These are phyloP conservation scores for Ia io DNA, from an alignment of 2,113 vertebrate genomes.

Conservation along the genomic window DNA sequence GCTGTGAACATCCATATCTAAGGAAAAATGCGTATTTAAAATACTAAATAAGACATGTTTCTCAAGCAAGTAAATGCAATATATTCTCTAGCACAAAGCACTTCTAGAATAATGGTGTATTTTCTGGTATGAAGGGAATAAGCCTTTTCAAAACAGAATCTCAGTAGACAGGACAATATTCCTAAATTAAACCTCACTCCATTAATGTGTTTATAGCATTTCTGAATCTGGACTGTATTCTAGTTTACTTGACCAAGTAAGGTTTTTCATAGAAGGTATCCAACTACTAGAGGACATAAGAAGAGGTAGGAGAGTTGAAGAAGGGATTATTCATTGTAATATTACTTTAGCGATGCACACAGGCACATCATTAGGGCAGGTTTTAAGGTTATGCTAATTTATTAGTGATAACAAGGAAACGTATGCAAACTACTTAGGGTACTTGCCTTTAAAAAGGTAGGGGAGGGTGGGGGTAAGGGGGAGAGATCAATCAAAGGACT, in stretches of 20 bases:
- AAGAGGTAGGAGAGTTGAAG: background rate
- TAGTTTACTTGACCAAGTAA: background rate
- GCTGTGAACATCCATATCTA: background rate
- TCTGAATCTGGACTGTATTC: background rate
- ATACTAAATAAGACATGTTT: background rate
- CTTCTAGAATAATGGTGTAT: background rate
- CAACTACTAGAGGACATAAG: background rate
- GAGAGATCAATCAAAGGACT: no score
- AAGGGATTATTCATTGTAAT: background rate
- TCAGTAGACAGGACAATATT: background rate
- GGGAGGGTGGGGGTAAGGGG: no score
- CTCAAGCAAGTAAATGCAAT: background rate
- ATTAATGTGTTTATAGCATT: background rate
- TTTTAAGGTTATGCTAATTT: background rate
- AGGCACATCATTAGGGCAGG: background rate
- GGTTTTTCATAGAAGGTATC: background rate
- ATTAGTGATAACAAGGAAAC: background rate
- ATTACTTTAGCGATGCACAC: rapidly evolving
- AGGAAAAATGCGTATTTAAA: background rate
- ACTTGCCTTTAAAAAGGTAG: background rate
- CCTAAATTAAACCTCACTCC: background rate
- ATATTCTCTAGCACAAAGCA: background rate
- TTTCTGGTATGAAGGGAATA: background rate
- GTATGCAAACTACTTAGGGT: background rate
- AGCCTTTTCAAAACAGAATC: background rate